Base-by-base conservation (phyloP, 2,113 vertebrate genomes). In the Zapornia atra region DNA sequence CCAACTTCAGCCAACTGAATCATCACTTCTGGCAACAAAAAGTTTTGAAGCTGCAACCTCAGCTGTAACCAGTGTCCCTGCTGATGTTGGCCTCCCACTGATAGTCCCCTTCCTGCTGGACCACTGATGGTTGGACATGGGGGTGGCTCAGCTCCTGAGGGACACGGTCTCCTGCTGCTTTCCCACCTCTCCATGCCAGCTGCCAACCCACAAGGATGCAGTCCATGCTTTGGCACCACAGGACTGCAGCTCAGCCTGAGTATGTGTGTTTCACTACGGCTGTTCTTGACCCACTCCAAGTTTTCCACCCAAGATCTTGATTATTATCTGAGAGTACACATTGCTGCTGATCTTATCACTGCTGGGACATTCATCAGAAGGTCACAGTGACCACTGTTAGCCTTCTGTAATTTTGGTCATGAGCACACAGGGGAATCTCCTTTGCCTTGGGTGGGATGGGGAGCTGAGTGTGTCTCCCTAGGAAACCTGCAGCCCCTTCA, bases 381-480 rank as follows among this genome's bases (percentile, higher is more conserved):
- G 90, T 93, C 26, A 0, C 17, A 5, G 82, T 82, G 92, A 79
- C 94, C 92, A 59, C 70, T 28, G 21, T 22, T 16, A 15, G 42
- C n/a, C 0, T 0, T 5, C 75, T 60, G 12, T 9, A 10, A 54
- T 31, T 63, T 31, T 40, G 69, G 46, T 59, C 50, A 4, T 8
- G 75, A 66, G 54, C 53, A 29, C 25, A 1, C 0, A 5, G 48
- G 26, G 70, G 68, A 81, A 36, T 8, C 33, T 75, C 38, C 50
- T 53, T 78, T 59, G 70, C 53, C 19, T 24, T 20, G 22, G 28
- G 17, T n/a, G 31, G 19, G 31, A 22, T 61, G 48, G 31, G 51
- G 16, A 44, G 22, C 16, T 2, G 4, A 7, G 42, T 0, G 1
- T 22, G 7, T 38, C 64, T 26, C 36, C 29, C 8, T 5, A 56